phyloP scores from a whole-genome alignment of 2,113 vertebrate genomes.

The Sterna hirundo region DNA sequence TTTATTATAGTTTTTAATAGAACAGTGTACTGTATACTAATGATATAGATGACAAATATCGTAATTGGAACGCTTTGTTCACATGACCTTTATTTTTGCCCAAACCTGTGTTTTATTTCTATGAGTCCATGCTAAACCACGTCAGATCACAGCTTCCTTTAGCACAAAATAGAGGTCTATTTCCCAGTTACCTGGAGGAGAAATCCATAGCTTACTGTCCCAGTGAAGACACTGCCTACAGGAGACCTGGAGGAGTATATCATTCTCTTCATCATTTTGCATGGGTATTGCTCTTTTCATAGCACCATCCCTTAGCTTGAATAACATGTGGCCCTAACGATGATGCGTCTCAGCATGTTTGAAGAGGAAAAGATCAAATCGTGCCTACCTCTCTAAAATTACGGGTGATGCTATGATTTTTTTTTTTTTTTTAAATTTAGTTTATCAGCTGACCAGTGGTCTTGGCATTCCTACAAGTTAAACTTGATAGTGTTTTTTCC shows the following conservation, averaged over 20 bases:
- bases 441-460: neutral
- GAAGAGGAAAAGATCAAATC: neutral
- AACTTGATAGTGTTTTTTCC: neutral
- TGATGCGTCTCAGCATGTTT: neutral
- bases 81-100: neutral
- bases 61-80: neutral
- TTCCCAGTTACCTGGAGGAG: neutral
- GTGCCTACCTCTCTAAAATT: neutral
- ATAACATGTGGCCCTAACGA: neutral
- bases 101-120: neutral
- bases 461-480: neutral
- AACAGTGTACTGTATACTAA: neutral
- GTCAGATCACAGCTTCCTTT: neutral
- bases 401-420: neutral
- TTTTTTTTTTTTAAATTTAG: neutral
- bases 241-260: neutral
- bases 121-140: neutral
- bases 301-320: neutral
- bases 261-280: neutral
- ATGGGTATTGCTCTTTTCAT: neutral
- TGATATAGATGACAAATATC: neutral
- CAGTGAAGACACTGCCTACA: neutral
- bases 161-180: neutral
- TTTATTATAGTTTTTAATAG: neutral
- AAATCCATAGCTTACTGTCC: neutral